A percentile compares a stretch with the other conserved stretches of the same genome.
phyloP scores from a whole-genome alignment of 2,888 invertebrate genomes.

The Eupithecia abbreviata region DNA sequence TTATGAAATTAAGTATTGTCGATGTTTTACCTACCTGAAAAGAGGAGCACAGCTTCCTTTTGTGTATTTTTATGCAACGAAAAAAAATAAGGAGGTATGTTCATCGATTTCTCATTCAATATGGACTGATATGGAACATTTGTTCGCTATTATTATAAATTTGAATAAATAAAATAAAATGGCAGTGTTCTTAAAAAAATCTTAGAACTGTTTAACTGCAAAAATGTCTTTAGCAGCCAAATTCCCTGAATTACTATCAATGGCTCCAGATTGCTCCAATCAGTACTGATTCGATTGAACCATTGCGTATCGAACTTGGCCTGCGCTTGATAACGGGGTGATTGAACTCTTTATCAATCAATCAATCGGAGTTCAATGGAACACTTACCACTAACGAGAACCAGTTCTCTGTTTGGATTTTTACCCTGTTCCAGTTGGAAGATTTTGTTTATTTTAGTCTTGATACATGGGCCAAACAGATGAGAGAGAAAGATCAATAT shows the following conservation, averaged over 20 bases:
- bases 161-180: background rate
- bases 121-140: no score
- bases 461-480: background rate
- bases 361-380: constrained; percentile 27
- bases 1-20: no score
- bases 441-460: background rate
- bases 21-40: no score
- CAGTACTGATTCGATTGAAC: constrained; percentile 16
- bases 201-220: background rate
- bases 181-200: background rate
- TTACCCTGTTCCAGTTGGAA: constrained; percentile 10
- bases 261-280: constrained; percentile 2
- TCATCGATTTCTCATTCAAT: no score
- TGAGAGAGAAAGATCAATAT: background rate
- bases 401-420: constrained; percentile 14
- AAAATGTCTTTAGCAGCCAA: background rate
- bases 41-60: background rate
- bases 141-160: no score
- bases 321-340: constrained; percentile 34
- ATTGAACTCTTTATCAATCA: constrained; percentile 38
- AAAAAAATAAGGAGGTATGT: no score
- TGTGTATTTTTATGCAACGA: background rate
- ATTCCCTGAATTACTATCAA: background rate
- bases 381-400: constrained; percentile 10
- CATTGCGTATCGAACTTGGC: constrained; percentile 36